Evolutionary conservation across 1,140 invertebrate genomes (phyloP).

Genomic region (Hesperophylax magnus): DNA sequence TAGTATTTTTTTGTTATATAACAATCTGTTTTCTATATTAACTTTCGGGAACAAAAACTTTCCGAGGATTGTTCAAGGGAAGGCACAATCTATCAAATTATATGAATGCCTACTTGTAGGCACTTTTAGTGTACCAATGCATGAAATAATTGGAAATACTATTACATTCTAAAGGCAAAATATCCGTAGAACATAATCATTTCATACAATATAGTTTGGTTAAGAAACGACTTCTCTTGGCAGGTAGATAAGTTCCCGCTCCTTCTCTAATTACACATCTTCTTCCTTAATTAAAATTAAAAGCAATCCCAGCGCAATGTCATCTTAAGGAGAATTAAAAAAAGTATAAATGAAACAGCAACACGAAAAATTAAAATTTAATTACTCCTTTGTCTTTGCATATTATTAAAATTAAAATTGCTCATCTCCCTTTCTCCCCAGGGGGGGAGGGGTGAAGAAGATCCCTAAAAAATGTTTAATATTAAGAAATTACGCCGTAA

Average conservation of each 20-base stretch:
- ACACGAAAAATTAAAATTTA: constrained; percentile 59
- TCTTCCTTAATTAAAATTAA: constrained; percentile 56
- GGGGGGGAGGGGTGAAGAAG: constrained; percentile 47
- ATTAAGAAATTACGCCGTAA: constrained; percentile 59
- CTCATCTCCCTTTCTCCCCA: neutral
- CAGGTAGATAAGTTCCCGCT: neutral
- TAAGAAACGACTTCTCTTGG: neutral
- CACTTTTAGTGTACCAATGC: no score
- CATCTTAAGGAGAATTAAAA: constrained; percentile 46
- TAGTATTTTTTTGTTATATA: no score
- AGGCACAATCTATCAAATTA: no score
- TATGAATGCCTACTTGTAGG: no score
- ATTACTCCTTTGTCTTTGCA: constrained; percentile 58
- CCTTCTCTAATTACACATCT: constrained; percentile 50
- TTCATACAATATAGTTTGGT: no score
- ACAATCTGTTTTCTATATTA: no score
- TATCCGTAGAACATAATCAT: no score
- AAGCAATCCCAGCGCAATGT: constrained; percentile 51
- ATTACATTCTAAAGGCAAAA: no score
- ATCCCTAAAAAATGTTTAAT: constrained; percentile 56
- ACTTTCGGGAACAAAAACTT: no score
- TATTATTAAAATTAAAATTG: constrained; percentile 57
- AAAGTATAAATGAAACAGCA: constrained; percentile 53
- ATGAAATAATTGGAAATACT: no score
- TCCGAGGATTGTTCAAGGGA: no score